phyloP scores from a whole-genome alignment of 1,140 invertebrate species.

The Cryptotermes secundus region DNA sequence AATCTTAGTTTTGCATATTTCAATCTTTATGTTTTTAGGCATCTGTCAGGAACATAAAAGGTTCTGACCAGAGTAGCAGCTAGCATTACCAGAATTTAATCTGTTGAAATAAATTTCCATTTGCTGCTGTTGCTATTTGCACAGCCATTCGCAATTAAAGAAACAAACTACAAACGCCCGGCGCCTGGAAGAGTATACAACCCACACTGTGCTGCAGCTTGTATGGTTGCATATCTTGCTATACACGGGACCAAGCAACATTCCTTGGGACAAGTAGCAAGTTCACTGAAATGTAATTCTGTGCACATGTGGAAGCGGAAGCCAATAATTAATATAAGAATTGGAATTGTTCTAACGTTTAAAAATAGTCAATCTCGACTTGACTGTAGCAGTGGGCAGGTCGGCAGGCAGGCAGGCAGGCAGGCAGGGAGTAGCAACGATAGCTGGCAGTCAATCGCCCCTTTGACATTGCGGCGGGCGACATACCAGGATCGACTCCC shows the following conservation, averaged over 20 bases:
- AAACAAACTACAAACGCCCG: no score
- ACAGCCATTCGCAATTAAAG: no score
- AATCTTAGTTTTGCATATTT: no score
- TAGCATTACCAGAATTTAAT: no score
- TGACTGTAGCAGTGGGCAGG: neutral
- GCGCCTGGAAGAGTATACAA: neutral
- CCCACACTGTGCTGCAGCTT: neutral
- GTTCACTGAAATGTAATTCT: neutral
- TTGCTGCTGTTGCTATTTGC: no score
- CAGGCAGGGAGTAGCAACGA: no score
- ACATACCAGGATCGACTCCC: neutral
- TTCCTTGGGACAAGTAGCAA: neutral
- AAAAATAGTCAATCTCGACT: neutral
- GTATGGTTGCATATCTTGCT: neutral
- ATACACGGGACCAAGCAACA: neutral
- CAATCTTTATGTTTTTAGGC: no score
- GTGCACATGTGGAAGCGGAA: neutral
- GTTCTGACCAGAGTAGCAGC: no score
- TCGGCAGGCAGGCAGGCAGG: neutral
- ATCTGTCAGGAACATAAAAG: no score
- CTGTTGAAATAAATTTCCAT: no score
- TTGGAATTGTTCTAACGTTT: neutral
- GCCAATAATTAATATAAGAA: constrained; percentile 18
- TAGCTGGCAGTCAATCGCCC: no score
- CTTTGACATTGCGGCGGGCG: neutral